phyloP scores from a whole-genome alignment of 2,797 vertebrate genomes.

The Peromyscus melanophrys region DNA sequence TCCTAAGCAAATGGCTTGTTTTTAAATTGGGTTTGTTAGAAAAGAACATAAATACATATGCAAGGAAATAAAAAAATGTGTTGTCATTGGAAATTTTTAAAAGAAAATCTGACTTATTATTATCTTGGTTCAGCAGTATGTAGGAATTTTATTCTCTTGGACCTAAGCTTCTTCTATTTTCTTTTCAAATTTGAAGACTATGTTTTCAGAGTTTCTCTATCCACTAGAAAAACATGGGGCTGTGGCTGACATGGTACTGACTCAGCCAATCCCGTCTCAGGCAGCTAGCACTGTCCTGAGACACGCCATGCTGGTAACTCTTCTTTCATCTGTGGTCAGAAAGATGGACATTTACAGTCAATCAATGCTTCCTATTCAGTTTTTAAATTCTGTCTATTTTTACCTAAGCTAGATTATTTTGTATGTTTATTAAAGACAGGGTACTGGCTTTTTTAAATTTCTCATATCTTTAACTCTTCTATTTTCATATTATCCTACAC shows the following conservation, averaged over 20 bases:
- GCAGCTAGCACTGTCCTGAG: background rate
- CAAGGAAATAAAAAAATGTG: conserved; percentile 52
- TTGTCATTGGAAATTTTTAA: conserved; percentile 21
- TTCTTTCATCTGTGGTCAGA: background rate
- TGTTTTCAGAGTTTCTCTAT: conserved; percentile 38
- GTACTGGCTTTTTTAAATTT: conserved; percentile 10
- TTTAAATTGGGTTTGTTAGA: conserved; percentile 54
- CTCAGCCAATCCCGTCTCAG: background rate
- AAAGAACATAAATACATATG: background rate
- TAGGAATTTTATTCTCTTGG: conserved; percentile 18
- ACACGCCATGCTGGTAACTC: background rate
- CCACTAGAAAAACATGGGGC: background rate
- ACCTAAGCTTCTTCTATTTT: conserved; percentile 53
- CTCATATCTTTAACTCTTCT: background rate
- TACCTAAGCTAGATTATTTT: background rate
- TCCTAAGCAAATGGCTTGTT: conserved; percentile 50
- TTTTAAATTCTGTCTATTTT: conserved; percentile 18
- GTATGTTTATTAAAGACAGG: background rate
- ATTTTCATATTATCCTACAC: conserved; percentile 20
- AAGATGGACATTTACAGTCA: background rate
- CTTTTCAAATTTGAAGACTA: conserved; percentile 32
- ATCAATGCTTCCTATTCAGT: background rate
- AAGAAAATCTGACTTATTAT: conserved; percentile 65
- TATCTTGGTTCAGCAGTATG: conserved; percentile 7
- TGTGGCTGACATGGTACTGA: conserved; percentile 16